phyloP scores from a whole-genome alignment of 1,140 invertebrate species.

The Bombus haemorrhoidalis region DNA sequence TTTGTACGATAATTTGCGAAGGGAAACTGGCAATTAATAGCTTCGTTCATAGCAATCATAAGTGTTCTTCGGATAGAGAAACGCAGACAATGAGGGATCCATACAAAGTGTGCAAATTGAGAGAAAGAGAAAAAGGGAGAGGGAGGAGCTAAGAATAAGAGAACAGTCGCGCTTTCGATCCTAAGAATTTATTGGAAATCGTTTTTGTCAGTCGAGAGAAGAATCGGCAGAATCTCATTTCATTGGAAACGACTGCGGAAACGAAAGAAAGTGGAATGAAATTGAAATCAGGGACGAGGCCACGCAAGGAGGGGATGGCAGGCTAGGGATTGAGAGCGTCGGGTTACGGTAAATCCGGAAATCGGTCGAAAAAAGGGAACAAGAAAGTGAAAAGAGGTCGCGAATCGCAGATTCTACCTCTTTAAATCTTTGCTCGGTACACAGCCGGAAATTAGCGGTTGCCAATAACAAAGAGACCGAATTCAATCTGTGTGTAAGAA shows the following conservation, averaged over 20 bases:
- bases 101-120: neutral
- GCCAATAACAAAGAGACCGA: neutral
- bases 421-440: neutral
- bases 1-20: too few species aligned
- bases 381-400: conserved; percentile 15
- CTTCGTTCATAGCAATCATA: neutral
- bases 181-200: conserved; percentile 60
- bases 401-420: neutral
- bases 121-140: too few species aligned
- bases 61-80: neutral
- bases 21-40: neutral
- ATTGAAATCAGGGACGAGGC: conserved; percentile 54
- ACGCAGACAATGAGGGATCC: neutral
- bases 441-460: conserved; percentile 34
- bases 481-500: neutral
- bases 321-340: neutral
- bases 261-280: conserved; percentile 63
- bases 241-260: conserved; percentile 58
- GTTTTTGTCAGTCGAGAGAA: conserved; percentile 53
- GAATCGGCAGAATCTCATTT: conserved; percentile 51
- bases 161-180: conserved; percentile 12
- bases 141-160: neutral
- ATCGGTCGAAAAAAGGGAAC: conserved; percentile 27
- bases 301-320: neutral
- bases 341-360: conserved; percentile 28